Evolutionary conservation across 92 coral and sea anemone genomes (phyloP).

Genomic region (Muricea muricata): DNA sequence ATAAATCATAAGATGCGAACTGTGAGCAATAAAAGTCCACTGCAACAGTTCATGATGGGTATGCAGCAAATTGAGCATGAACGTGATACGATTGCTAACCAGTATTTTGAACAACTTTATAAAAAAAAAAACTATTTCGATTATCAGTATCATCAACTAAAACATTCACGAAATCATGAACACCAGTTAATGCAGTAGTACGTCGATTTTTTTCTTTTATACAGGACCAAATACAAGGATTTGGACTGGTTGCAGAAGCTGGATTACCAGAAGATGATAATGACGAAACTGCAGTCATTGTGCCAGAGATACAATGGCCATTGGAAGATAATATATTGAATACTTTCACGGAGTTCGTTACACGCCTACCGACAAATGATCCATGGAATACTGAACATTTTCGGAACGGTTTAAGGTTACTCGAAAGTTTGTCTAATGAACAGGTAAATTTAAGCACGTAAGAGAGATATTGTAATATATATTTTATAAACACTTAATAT

Average conservation of each 20-base stretch:
- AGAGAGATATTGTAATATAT: not conserved
- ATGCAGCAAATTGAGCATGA: slow-evolving; percentile 66
- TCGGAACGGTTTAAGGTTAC: not conserved
- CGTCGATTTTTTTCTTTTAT: not conserved
- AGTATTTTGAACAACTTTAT: slow-evolving; percentile 60
- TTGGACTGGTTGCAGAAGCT: slow-evolving; percentile 32
- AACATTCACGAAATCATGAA: not conserved
- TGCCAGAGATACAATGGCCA: slow-evolving; percentile 21
- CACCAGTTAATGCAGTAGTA: too few species aligned
- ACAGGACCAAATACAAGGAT: slow-evolving; percentile 30
- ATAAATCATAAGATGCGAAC: slow-evolving; percentile 62
- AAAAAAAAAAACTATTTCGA: slow-evolving; percentile 21
- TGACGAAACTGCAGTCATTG: not conserved
- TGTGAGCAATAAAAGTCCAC: slow-evolving; percentile 57
- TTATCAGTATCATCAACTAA: not conserved
- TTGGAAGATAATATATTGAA: not conserved
- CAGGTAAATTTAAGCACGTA: not conserved
- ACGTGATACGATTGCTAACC: slow-evolving; percentile 49
- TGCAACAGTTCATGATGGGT: slow-evolving; percentile 74
- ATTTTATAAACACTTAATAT: too few species aligned
- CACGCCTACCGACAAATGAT: slow-evolving; percentile 11
- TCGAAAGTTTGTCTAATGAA: not conserved
- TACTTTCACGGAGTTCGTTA: slow-evolving; percentile 4
- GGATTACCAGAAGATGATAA: slow-evolving; percentile 13
- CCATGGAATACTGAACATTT: slow-evolving; percentile 40